phyloP scores from a whole-genome alignment of 2,888 invertebrate species.

The Tethea ocularis region DNA sequence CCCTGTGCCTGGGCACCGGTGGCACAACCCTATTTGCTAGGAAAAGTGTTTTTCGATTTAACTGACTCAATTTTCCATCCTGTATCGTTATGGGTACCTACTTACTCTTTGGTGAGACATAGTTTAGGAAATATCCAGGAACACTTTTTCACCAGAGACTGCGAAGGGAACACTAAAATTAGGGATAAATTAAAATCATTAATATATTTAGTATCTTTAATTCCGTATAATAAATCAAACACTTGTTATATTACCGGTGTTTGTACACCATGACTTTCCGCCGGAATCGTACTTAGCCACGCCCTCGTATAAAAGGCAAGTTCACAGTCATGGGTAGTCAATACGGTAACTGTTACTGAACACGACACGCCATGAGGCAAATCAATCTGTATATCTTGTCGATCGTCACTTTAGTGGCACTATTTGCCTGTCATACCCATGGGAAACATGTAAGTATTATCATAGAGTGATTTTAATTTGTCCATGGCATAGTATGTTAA shows the following conservation, averaged over 20 bases:
- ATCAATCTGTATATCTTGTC: constrained; percentile 42
- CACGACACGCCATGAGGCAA: constrained; percentile 59
- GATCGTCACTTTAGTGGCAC: constrained; percentile 42
- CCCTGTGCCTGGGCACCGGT: too few species aligned
- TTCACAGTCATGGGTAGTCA: constrained; percentile 75
- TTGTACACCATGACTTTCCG: constrained; percentile 67
- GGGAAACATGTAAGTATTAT: constrained; percentile 59
- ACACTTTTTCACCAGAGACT: too few species aligned
- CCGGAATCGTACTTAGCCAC: constrained; percentile 63
- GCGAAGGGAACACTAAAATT: too few species aligned
- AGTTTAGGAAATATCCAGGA: too few species aligned
- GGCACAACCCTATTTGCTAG: too few species aligned
- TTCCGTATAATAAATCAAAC: constrained; percentile 16
- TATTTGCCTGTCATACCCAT: constrained; percentile 42
- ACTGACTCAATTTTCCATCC: too few species aligned
- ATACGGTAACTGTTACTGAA: constrained; percentile 46
- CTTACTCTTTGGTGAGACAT: too few species aligned
- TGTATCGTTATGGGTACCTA: too few species aligned
- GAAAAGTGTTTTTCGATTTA: too few species aligned
- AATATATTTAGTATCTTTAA: not conserved
- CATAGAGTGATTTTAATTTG: too few species aligned
- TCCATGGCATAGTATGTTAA: too few species aligned
- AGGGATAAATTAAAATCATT: too few species aligned
- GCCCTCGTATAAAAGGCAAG: constrained; percentile 79
- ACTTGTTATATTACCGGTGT: constrained; percentile 51